Evolutionary conservation across 2,797 vertebrate genomes (phyloP).

Genomic region (Sardinella longiceps): DNA sequence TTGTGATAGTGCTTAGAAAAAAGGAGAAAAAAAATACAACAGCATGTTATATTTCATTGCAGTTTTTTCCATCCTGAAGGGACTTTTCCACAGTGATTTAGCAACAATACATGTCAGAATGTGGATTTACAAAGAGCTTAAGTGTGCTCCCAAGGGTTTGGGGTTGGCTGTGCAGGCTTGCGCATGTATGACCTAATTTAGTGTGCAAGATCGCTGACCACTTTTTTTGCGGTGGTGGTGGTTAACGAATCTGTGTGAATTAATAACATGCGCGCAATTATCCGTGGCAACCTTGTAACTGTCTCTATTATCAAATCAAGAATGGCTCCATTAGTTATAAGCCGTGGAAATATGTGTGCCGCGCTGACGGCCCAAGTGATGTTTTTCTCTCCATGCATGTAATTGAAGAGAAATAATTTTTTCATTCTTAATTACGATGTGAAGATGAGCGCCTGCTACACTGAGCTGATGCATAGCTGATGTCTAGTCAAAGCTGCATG

Average conservation of each 20-base stretch:
- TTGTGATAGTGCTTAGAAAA: background rate
- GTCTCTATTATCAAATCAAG: conserved; percentile 19
- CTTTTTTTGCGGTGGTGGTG: background rate
- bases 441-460: background rate
- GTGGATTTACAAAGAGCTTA: conserved; percentile 4
- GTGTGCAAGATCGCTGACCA: background rate
- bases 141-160: background rate
- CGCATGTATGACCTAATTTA: background rate
- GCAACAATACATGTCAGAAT: conserved; percentile 6
- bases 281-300: background rate
- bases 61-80: conserved; percentile 7
- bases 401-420: conserved; percentile 7
- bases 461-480: background rate
- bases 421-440: background rate
- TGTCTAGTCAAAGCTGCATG: background rate
- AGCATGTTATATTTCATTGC: background rate
- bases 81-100: conserved; percentile 13
- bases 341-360: background rate
- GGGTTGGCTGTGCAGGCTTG: background rate
- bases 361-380: background rate
- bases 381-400: conserved; percentile 4
- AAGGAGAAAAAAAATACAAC: background rate
- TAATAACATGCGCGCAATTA: conserved; percentile 4
- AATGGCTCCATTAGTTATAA: conserved; percentile 17
- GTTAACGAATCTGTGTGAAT: conserved; percentile 22